phyloP scores from a whole-genome alignment of 2,888 invertebrate genomes.

The Copidosoma aretas region DNA sequence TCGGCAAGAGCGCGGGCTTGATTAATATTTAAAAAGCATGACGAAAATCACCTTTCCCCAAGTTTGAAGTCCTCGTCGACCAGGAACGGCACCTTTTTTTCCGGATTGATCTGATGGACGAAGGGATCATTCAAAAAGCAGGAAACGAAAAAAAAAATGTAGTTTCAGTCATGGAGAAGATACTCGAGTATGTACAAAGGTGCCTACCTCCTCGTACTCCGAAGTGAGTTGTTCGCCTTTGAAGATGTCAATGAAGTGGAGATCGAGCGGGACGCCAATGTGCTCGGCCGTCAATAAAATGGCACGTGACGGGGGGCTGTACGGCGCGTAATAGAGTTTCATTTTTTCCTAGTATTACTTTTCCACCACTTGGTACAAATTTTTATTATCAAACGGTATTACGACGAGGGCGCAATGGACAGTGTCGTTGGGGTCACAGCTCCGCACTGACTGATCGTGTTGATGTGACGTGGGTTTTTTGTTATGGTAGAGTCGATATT shows the following conservation, averaged over 20 bases:
- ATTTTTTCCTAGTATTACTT: slow-evolving; percentile 29
- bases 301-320: slow-evolving; percentile 59
- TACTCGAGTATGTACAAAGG: no score
- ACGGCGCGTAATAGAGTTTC: slow-evolving; percentile 53
- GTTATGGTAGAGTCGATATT: slow-evolving; percentile 21
- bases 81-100: slow-evolving; percentile 53
- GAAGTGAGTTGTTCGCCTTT: slow-evolving; percentile 59
- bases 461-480: slow-evolving; percentile 16
- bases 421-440: slow-evolving; percentile 3
- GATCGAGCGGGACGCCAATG: slow-evolving; percentile 57
- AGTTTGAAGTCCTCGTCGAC: slow-evolving; percentile 56
- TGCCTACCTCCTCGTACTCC: slow-evolving; percentile 60
- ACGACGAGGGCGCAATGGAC: background rate
- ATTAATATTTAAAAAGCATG: slow-evolving; percentile 14
- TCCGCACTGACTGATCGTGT: slow-evolving; percentile 23
- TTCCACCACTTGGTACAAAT: background rate
- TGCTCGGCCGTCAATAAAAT: slow-evolving; percentile 60
- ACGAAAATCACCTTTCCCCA: slow-evolving; percentile 54
- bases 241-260: slow-evolving; percentile 54
- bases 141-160: no score
- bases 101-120: slow-evolving; percentile 53
- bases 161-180: no score
- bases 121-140: no score
- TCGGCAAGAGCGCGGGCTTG: slow-evolving; percentile 24
- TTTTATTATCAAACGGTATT: background rate